Conservation (phyloP, 1,140 invertebrate species). For the Heliconius congener region DNA sequence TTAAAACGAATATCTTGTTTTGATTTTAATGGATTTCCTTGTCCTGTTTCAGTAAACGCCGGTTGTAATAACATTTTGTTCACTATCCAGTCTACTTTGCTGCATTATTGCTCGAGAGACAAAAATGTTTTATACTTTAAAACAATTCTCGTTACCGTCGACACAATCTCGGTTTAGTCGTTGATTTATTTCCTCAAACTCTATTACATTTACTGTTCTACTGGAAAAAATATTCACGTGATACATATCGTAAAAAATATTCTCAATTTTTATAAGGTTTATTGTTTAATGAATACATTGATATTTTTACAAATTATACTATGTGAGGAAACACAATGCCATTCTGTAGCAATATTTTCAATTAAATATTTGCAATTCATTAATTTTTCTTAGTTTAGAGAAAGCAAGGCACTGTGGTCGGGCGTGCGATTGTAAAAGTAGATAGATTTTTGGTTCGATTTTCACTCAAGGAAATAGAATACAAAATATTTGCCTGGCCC, state of each 20-base stretch:
- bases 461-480: too few species aligned
- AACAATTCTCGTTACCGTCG: conserved; percentile 9
- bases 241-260: background rate
- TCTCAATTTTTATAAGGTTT: too few species aligned
- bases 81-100: background rate
- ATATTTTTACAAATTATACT: too few species aligned
- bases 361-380: too few species aligned
- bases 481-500: too few species aligned
- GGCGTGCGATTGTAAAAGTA: too few species aligned
- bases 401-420: too few species aligned
- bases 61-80: conserved; percentile 5
- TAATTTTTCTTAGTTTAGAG: too few species aligned
- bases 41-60: background rate
- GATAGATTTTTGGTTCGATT: too few species aligned
- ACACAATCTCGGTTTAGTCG: conserved; percentile 2
- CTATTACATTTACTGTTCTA: background rate
- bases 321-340: too few species aligned
- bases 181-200: background rate
- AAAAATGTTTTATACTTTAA: conserved; percentile 9
- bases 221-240: background rate
- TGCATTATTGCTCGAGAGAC: background rate
- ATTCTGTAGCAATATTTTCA: too few species aligned
- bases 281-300: too few species aligned
- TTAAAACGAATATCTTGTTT: background rate
- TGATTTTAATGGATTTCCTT: conserved; percentile 3